Conservation (phyloP, 2,888 invertebrate species). For the Ormyrus labotus region DNA sequence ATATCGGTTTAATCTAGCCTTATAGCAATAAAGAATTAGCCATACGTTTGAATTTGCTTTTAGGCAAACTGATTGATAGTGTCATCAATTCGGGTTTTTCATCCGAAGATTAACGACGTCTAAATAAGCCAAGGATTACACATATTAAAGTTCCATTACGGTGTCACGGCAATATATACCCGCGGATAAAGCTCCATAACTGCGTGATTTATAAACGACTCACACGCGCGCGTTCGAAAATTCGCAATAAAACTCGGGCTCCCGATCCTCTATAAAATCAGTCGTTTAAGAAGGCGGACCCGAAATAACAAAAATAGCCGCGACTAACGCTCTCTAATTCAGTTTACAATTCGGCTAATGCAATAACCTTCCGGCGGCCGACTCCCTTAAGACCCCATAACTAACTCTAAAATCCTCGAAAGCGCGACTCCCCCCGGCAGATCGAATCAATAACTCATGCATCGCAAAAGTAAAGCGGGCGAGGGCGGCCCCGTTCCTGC, state of each 20-base stretch:
- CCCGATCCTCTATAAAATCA: neutral
- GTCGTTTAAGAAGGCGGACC: neutral
- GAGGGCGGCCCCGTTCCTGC: neutral
- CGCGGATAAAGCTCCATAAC: neutral
- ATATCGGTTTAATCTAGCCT: too few species aligned
- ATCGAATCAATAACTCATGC: constrained; percentile 37
- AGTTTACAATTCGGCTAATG: too few species aligned
- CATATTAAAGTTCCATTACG: constrained; percentile 7
- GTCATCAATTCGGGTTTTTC: neutral
- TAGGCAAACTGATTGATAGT: constrained; percentile 2
- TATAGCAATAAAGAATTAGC: too few species aligned
- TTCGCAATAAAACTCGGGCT: neutral
- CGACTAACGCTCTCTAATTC: neutral
- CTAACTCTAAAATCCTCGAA: constrained; percentile 29
- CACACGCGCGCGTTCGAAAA: neutral
- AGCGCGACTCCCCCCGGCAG: constrained; percentile 15
- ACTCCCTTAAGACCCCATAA: constrained; percentile 6
- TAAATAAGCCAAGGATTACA: constrained; percentile 3
- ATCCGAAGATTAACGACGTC: neutral
- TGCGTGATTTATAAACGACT: neutral
- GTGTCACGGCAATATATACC: neutral
- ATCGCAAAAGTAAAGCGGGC: neutral
- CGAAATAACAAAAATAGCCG: neutral
- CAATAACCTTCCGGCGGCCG: neutral
- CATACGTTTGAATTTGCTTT: neutral